phyloP scores from a whole-genome alignment of 2,888 invertebrate species.

The Dyspetes luteomarginatus region DNA sequence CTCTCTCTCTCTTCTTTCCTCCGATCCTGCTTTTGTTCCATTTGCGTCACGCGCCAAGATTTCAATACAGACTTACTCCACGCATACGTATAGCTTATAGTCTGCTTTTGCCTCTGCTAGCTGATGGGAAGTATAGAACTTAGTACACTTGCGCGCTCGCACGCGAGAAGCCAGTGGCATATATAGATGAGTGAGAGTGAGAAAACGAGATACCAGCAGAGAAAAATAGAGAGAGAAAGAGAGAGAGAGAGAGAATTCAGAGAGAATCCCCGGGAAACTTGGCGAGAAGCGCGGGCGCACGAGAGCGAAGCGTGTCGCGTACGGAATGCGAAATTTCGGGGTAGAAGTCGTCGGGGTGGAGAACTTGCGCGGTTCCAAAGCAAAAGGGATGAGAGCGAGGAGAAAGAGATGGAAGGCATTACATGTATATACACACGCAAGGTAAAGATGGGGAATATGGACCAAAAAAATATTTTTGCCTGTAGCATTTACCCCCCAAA shows the following conservation, averaged over 20 bases:
- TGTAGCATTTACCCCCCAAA: no score
- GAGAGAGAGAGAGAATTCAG: neutral
- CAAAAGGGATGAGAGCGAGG: neutral
- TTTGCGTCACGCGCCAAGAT: conserved; percentile 64
- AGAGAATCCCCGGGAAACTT: conserved; percentile 55
- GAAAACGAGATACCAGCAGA: neutral
- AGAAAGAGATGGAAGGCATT: conserved; percentile 10
- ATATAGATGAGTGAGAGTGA: conserved; percentile 21
- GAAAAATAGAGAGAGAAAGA: conserved; percentile 1
- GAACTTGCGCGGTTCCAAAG: neutral
- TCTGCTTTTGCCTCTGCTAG: conserved; percentile 28
- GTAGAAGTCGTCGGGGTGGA: conserved; percentile 64
- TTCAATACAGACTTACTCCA: conserved; percentile 63
- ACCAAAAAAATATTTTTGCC: no score
- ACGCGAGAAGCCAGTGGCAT: conserved; percentile 36
- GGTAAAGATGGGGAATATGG: no score
- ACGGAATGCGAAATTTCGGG: conserved; percentile 75
- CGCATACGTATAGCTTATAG: conserved; percentile 57
- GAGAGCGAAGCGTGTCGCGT: conserved; percentile 68
- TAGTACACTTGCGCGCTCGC: conserved; percentile 27
- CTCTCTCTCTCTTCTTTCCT: conserved; percentile 1
- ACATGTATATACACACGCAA: conserved; percentile 2
- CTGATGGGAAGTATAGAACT: conserved; percentile 39
- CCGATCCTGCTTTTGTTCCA: conserved; percentile 40
- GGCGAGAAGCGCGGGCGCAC: conserved; percentile 62